These are phyloP conservation scores for Delphinapterus leucas DNA, from an alignment of 2,113 vertebrate species.

Conservation along the genomic window DNA sequence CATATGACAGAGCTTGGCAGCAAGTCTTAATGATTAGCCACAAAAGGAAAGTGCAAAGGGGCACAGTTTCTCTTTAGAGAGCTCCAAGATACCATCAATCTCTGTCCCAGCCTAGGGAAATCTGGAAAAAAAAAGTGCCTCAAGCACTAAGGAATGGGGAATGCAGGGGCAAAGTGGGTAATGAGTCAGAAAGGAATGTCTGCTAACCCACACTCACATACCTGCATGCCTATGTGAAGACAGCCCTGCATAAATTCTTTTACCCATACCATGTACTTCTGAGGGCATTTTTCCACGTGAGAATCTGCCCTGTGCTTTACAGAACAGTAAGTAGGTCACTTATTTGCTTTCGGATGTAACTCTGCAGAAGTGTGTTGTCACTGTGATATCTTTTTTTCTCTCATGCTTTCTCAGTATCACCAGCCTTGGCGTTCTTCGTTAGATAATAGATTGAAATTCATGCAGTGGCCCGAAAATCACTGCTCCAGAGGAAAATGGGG, in stretches of 20 bases:
- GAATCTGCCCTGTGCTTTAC: neutral
- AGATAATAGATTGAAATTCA: constrained; percentile 38
- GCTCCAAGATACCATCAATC: constrained; percentile 40
- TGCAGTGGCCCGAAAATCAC: neutral
- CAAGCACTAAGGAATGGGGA: neutral
- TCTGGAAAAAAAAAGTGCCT: constrained; percentile 12
- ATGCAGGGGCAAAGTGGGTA: neutral
- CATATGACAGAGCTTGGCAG: constrained; percentile 11
- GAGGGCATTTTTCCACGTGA: constrained; percentile 18
- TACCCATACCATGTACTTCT: neutral
- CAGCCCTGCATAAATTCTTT: constrained; percentile 39
- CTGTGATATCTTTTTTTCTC: neutral
- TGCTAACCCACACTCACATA: constrained; percentile 28
- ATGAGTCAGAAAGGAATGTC: constrained; percentile 71
- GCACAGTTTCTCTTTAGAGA: constrained; percentile 38
- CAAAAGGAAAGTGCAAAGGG: constrained; percentile 40
- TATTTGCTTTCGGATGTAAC: constrained; percentile 11
- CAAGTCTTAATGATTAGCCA: constrained; percentile 6
- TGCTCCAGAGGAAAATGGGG: neutral
- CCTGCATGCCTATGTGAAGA: constrained; percentile 36
- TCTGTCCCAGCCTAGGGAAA: neutral
- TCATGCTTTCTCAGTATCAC: neutral
- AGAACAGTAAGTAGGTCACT: constrained; percentile 5
- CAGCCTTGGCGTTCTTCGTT: constrained; percentile 33
- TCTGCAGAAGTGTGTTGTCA: neutral